Conservation (phyloP, 2,113 vertebrate genomes). For the Semnopithecus entellus region DNA sequence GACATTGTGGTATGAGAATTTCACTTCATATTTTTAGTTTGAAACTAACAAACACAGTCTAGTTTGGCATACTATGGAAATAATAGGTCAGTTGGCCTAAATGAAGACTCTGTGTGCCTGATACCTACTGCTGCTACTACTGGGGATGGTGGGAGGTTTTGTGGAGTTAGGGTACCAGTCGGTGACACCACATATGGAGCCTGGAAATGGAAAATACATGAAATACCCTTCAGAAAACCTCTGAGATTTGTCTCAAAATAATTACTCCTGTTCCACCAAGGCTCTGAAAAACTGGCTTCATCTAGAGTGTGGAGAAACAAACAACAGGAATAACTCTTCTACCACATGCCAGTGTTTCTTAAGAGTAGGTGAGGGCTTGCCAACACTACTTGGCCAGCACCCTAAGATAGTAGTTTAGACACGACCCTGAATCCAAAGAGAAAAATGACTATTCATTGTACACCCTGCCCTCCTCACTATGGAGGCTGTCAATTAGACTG, state of each 20-base stretch:
- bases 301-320: background rate
- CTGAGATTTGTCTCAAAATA: slow-evolving; percentile 37
- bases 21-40: slow-evolving; percentile 41
- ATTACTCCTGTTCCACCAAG: background rate
- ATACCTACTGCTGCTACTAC: background rate
- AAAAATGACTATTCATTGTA: background rate
- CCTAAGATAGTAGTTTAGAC: background rate
- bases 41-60: slow-evolving; percentile 10
- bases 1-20: background rate
- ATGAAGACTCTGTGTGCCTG: background rate
- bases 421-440: slow-evolving; percentile 1
- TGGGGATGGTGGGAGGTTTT: background rate
- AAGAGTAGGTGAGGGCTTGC: background rate
- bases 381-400: slow-evolving; percentile 34
- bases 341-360: slow-evolving; percentile 13
- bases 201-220: slow-evolving; percentile 41
- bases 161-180: background rate
- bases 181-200: background rate
- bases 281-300: background rate
- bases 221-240: slow-evolving; percentile 26
- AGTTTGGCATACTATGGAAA: slow-evolving; percentile 39
- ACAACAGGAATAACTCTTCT: slow-evolving; percentile 29
- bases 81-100: slow-evolving; percentile 12
- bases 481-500: background rate
- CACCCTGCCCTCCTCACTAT: background rate